Evolutionary conservation across 2,888 invertebrate genomes (phyloP).

Genomic region (Apantesis nais): DNA sequence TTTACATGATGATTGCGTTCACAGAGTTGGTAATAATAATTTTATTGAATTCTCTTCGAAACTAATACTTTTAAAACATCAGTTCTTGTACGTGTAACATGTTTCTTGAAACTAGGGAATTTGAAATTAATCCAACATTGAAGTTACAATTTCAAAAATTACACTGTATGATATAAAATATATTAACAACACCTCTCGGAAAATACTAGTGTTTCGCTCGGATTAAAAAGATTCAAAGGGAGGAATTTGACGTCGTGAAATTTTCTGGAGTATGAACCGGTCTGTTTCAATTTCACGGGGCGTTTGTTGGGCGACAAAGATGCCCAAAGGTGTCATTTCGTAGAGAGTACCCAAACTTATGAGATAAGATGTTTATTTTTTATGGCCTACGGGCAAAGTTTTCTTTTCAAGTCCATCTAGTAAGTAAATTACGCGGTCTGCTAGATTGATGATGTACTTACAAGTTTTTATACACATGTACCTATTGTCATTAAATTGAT

Average conservation of each 20-base stretch:
- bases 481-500: constrained; percentile 8
- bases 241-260: constrained; percentile 62
- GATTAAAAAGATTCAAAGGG: constrained; percentile 64
- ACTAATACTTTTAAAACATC: neutral
- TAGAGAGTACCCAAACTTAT: constrained; percentile 74
- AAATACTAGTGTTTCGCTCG: constrained; percentile 40
- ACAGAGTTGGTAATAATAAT: neutral
- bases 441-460: constrained; percentile 35
- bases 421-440: constrained; percentile 47
- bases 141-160: neutral
- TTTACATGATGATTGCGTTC: constrained; percentile 18
- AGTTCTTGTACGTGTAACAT: neutral
- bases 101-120: neutral
- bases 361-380: constrained; percentile 73
- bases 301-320: constrained; percentile 81
- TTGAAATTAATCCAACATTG: neutral
- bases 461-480: constrained; percentile 17
- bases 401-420: constrained; percentile 50
- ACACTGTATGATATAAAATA: neutral
- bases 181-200: neutral
- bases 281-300: constrained; percentile 84
- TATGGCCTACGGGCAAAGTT: constrained; percentile 57
- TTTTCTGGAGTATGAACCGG: constrained; percentile 71
- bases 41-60: neutral
- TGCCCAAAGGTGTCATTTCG: constrained; percentile 82